Base-by-base conservation (phyloP, 2,797 vertebrate species). In the Myotis planiceps region DNA sequence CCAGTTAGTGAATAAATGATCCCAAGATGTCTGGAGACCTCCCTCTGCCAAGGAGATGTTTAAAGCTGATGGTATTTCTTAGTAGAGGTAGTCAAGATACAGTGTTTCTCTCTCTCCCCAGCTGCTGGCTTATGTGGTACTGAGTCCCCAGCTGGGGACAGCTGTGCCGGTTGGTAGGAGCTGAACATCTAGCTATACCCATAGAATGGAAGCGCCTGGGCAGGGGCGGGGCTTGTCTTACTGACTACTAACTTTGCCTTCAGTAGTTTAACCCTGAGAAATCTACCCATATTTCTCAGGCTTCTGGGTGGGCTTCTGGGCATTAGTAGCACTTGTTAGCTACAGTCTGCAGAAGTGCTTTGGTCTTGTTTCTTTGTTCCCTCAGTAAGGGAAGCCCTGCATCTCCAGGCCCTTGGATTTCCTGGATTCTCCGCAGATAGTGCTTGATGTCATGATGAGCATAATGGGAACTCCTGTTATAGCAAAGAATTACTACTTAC, bases 251-350 rank as follows among this genome's bases (percentile, higher is more conserved):
- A 92, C 88, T 97, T 95, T 76, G 32, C 78, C 90, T 92, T 92
- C 87, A 96, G 94, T 91, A 69, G 60, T 81, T 89, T 94, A 94
- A 65, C 32, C 79, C 95, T 95, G 92, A 92, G 94, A 96, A 84
- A 83, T 96, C 76, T 74, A 55, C 72, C 49, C 80, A 16, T 47
- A 55, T 96, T 97, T 97, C 97, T 97, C 96, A 96, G 96, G 94
- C 95, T 97, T 95, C 96, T 97, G 97, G 97, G 97, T 98, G 96
- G 97, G 96, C 96, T 97, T 89, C 53, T 45, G 53, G 74, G 85
- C 69, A 80, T 95, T 75, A 60, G 75, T n/a, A 58, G 58, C 86
- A 94, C 88, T 96, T 71, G 47, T 94, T 96, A 95, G 79, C 79
- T 92, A 72, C 51, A 95, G 86, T 90, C 39, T 92, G 51, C 42